These are phyloP conservation scores for Microctenopoma steveboyesi DNA, from an alignment of 2,797 vertebrate genomes.

Conservation along the genomic window DNA sequence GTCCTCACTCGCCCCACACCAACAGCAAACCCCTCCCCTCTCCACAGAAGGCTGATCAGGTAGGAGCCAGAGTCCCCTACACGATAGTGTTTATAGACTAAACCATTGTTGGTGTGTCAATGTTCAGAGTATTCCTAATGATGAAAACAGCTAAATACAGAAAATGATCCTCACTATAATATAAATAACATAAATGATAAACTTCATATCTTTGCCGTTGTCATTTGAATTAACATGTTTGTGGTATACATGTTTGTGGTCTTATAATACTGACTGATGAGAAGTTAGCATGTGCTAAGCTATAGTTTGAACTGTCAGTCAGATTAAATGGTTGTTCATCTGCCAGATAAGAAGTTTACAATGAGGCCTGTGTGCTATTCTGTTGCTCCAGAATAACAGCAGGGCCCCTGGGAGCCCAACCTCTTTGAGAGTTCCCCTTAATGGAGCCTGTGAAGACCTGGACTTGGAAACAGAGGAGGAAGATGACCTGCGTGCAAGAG, in stretches of 20 bases:
- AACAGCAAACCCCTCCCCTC: constrained; percentile 82
- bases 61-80: constrained; percentile 38
- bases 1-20: constrained; percentile 81
- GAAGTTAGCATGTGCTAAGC: background rate
- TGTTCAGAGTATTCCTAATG: background rate
- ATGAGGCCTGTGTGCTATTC: constrained; percentile 15
- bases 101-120: background rate
- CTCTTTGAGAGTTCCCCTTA: constrained; percentile 88
- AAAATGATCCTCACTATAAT: background rate
- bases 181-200: background rate
- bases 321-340: constrained; percentile 25
- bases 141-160: background rate
- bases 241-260: background rate
- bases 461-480: constrained; percentile 95
- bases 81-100: background rate
- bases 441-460: constrained; percentile 90
- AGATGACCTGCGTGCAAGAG: constrained; percentile 91
- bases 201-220: background rate
- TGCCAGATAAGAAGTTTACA: constrained; percentile 20
- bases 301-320: constrained; percentile 9
- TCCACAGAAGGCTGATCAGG: constrained; percentile 78
- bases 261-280: background rate
- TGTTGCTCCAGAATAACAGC: constrained; percentile 84
- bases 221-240: background rate
- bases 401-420: constrained; percentile 87